Percentiles rank a stretch among this genome's conserved stretches.
Conservation (phyloP, 2,888 invertebrate species). For the Phymatocera aterrima region DNA sequence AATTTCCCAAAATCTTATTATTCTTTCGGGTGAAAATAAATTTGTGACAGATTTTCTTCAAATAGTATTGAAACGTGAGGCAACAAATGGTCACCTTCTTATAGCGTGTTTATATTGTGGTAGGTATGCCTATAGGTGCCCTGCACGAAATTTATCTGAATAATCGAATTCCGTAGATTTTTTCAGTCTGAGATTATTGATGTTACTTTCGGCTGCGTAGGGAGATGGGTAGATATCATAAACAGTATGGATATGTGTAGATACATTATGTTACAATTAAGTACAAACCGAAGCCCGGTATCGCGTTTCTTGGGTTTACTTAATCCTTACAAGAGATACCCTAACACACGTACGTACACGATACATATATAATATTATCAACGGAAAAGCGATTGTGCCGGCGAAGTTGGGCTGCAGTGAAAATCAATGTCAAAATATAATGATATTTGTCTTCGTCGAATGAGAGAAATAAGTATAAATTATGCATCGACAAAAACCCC, state of each 20-base stretch:
- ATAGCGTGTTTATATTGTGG: too few relatives aligned
- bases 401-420: not conserved
- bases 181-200: too few relatives aligned
- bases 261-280: not conserved
- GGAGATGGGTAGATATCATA: too few relatives aligned
- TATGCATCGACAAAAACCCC: not conserved
- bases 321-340: not conserved
- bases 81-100: too few relatives aligned
- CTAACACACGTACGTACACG: not conserved
- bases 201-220: not conserved
- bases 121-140: too few relatives aligned
- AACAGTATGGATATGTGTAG: not conserved
- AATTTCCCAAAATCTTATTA: not conserved
- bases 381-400: not conserved
- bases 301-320: not conserved
- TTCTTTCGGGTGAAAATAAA: not conserved
- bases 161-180: too few relatives aligned
- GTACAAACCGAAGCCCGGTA: not conserved
- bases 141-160: too few relatives aligned
- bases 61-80: too few relatives aligned
- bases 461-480: too few relatives aligned
- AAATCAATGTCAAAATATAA: conserved; percentile 18
- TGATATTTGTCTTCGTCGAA: not conserved
- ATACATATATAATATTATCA: not conserved
- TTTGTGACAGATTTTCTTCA: not conserved